Evolutionary conservation across 2,113 vertebrate species (phyloP).

Genomic region (Aptenodytes forsteri): DNA sequence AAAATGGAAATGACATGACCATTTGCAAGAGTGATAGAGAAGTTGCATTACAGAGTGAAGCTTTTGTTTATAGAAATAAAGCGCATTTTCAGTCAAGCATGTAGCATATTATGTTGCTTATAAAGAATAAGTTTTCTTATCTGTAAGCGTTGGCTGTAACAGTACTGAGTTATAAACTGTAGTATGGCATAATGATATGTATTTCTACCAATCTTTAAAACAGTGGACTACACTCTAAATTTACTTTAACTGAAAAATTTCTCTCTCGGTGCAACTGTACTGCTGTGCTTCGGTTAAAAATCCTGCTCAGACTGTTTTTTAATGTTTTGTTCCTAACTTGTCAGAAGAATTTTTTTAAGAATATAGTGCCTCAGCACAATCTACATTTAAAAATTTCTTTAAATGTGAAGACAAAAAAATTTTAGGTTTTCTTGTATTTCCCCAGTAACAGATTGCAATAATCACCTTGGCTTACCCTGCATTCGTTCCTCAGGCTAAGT

Average conservation of each 20-base stretch:
- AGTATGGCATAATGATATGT: background rate
- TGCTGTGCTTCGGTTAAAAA: background rate
- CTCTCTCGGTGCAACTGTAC: background rate
- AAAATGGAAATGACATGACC: background rate
- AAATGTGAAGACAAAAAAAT: background rate
- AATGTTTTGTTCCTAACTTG: background rate
- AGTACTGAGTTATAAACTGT: background rate
- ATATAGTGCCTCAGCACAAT: background rate
- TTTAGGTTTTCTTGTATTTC: background rate
- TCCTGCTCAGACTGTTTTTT: background rate
- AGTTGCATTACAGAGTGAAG: background rate
- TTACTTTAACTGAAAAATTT: background rate
- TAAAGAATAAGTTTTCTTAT: background rate
- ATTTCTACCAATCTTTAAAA: background rate
- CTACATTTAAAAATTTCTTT: background rate
- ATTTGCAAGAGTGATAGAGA: background rate
- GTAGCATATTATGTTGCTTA: background rate
- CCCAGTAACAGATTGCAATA: background rate
- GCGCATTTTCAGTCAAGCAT: background rate
- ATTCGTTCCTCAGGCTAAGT: background rate
- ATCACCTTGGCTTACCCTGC: constrained; percentile 1
- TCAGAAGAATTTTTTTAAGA: background rate
- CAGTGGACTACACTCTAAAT: background rate
- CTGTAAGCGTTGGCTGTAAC: background rate
- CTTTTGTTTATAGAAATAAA: background rate